Percentiles rank a stretch among this genome's conserved stretches.
Conservation (phyloP, 2,113 vertebrate species). For the Nematolebias whitei region DNA sequence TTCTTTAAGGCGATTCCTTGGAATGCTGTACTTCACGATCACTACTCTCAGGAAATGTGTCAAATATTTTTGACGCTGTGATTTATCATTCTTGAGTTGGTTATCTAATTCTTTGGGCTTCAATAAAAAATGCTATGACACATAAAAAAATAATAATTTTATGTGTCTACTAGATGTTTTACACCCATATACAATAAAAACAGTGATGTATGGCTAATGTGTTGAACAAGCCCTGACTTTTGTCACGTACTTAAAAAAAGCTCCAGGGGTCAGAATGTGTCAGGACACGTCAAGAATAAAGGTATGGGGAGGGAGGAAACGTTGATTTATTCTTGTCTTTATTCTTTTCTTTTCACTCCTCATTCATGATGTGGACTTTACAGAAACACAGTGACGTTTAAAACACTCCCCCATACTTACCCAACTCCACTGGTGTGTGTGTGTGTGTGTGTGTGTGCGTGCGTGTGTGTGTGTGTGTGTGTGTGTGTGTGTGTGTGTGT, state of each 20-base stretch:
- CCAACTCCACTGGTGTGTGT: background rate
- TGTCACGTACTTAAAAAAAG: background rate
- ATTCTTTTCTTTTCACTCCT: background rate
- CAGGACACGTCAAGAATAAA: background rate
- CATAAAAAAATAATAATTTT: background rate
- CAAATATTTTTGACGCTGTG: background rate
- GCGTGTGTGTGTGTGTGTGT: too few species aligned
- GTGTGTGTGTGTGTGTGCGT: too few species aligned
- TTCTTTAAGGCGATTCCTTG: background rate
- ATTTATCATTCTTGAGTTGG: too few species aligned
- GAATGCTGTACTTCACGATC: background rate
- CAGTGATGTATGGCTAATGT: background rate
- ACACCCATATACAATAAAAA: background rate
- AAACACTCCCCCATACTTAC: conserved; percentile 8
- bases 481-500: too few species aligned
- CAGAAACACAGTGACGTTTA: background rate
- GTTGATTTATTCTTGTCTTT: background rate
- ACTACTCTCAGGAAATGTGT: background rate
- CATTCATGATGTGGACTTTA: conserved; percentile 1
- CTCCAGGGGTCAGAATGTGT: conserved; percentile 16
- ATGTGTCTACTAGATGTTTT: background rate
- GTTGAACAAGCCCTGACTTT: background rate
- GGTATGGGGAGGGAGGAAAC: background rate
- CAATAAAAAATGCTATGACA: too few species aligned
- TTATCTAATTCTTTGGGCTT: too few species aligned